Evolutionary conservation across 2,797 vertebrate genomes (phyloP).

Genomic region (Rhinatrema bivittatum): DNA sequence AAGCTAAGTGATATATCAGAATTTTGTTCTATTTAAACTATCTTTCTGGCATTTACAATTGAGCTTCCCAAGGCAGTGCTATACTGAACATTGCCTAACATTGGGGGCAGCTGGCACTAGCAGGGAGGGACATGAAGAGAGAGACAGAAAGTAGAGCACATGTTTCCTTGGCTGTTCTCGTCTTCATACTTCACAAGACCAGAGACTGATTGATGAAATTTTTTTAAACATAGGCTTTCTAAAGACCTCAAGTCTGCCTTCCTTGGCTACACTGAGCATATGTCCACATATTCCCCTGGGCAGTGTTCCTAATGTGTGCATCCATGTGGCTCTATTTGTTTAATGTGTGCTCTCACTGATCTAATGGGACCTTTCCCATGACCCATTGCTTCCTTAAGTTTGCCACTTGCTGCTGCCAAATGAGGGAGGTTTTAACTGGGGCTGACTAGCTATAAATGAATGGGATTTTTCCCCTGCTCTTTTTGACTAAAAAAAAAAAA

Average conservation of each 20-base stretch:
- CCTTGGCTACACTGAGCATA: slow-evolving; percentile 50
- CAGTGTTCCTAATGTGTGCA: slow-evolving; percentile 49
- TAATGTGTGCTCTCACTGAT: slow-evolving; percentile 58
- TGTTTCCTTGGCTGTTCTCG: slow-evolving; percentile 43
- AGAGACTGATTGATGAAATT: slow-evolving; percentile 53
- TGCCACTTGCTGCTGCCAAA: slow-evolving; percentile 57
- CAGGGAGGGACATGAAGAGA: neutral
- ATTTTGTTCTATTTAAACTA: too few species aligned
- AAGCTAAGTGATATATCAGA: too few species aligned
- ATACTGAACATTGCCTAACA: too few species aligned
- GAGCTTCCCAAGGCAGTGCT: too few species aligned
- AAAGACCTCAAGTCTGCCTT: slow-evolving; percentile 31
- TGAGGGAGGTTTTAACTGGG: slow-evolving; percentile 43
- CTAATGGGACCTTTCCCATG: slow-evolving; percentile 65
- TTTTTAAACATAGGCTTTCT: slow-evolving; percentile 39
- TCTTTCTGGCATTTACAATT: too few species aligned
- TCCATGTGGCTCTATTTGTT: slow-evolving; percentile 64
- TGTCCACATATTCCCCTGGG: slow-evolving; percentile 56
- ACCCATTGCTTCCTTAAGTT: slow-evolving; percentile 60
- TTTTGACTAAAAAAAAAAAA: too few species aligned
- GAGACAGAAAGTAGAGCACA: slow-evolving; percentile 20
- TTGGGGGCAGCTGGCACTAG: too few species aligned
- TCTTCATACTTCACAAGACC: slow-evolving; percentile 42
- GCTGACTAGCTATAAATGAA: slow-evolving; percentile 40
- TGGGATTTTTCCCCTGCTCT: slow-evolving; percentile 24